A percentile compares a stretch with the other conserved stretches of the same genome.
These are phyloP conservation scores for Didymodactylos carnosus DNA, from an alignment of 2,888 invertebrate genomes.

Conservation along the genomic window DNA sequence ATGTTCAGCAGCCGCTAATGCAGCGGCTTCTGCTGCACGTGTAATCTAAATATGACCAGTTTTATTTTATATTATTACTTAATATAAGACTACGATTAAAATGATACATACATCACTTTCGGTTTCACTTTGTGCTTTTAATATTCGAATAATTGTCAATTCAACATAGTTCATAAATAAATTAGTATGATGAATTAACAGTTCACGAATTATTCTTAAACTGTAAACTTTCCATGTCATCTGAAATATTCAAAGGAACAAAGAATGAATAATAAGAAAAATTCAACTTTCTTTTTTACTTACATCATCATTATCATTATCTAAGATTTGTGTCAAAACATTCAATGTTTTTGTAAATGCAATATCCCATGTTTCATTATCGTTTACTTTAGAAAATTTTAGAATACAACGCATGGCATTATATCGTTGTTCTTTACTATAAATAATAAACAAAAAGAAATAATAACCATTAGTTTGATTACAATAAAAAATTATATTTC, in stretches of 20 bases:
- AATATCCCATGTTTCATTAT: background rate
- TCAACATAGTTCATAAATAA: conserved; percentile 73
- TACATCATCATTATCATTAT: background rate
- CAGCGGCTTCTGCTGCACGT: conserved; percentile 48
- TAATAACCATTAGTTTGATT: no score
- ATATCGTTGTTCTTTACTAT: background rate
- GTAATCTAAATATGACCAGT: conserved; percentile 2
- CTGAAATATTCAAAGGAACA: no score
- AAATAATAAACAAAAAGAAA: no score
- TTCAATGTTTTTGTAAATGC: background rate
- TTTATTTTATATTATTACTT: no score
- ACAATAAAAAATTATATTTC: no score
- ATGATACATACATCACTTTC: conserved; percentile 36
- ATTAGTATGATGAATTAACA: conserved; percentile 54
- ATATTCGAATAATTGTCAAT: conserved; percentile 64
- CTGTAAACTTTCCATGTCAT: background rate
- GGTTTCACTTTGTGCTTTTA: conserved; percentile 55
- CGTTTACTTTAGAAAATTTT: background rate
- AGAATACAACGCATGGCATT: background rate
- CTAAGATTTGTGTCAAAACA: background rate
- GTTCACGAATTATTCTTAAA: conserved; percentile 39
- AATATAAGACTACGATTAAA: conserved; percentile 8
- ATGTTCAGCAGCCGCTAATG: conserved; percentile 53
- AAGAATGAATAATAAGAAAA: no score
- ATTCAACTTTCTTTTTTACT: no score